Base-by-base conservation (phyloP, 2,113 vertebrate genomes). In the Seriola rivoliana region DNA sequence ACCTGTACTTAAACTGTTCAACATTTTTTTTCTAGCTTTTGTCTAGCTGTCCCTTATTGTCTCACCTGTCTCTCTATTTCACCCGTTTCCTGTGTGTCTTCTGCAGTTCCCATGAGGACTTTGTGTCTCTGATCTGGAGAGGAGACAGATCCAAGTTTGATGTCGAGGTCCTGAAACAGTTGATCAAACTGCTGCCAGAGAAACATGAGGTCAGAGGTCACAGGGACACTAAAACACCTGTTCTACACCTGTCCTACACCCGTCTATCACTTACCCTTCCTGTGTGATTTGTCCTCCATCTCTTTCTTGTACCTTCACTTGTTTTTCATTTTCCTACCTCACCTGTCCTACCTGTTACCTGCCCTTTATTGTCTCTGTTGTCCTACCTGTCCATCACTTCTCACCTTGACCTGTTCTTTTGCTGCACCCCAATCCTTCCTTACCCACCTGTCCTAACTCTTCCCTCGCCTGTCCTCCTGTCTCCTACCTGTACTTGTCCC, bases 161-260 rank as follows among this genome's bases (percentile, higher is more conserved):
- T 0, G 96, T 96, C 13, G 98, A 99, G 63, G 81, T 96, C 38
- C 94, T 99, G 80, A 98, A 97, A 87, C 97, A 99, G 90, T 92
- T 99, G 69, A 92, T 97, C 66, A 99, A 97, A 82, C 95, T 99
- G 16, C 95, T 98, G 25, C 97, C 98, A 0, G 97, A 99, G 92
- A 98, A 97, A 79, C 96, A 98, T 0, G 98, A 99, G 96, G 98
- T 98, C 78, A 91, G 95, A 84, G 54, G 38, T 64, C n/a, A 75
- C 46, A 19, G 40, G 40, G 10, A 42, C 40, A 42, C 10, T 42
- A 8, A 42, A 8, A 42, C 40, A 42, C 40, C 40, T 42, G 40
- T 42, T 2, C 40, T 36, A 42, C 40, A 42, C 40, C 7, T 42
- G 40, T 42, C 8, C 40, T 6, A 7, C 32, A 57, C 14, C 64